These are phyloP conservation scores for Mionectes olivaceus DNA, from an alignment of 2,797 vertebrate species.

Conservation along the genomic window DNA sequence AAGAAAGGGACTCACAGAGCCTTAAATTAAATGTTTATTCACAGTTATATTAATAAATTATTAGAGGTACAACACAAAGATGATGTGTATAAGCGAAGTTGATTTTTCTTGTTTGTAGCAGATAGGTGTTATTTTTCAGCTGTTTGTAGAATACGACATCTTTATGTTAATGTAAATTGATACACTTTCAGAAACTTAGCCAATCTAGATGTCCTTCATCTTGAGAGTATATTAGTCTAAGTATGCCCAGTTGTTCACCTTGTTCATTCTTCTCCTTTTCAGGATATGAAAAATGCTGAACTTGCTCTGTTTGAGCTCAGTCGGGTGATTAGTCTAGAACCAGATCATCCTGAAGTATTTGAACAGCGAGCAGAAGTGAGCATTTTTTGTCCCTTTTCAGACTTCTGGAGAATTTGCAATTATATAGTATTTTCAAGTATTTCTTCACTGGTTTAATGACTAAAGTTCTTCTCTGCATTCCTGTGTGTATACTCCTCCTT, in stretches of 20 bases:
- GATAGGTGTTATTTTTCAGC: fast-evolving
- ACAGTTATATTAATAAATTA: neutral
- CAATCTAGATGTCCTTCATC: neutral
- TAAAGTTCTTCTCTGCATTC: neutral
- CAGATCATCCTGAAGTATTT: constrained; percentile 92
- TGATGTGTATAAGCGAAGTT: neutral
- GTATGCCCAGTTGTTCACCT: neutral
- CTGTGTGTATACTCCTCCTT: neutral
- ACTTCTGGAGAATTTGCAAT: neutral
- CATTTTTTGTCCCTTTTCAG: constrained; percentile 2
- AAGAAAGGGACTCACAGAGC: neutral
- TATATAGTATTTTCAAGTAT: neutral
- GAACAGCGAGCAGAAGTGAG: constrained; percentile 96
- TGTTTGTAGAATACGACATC: neutral
- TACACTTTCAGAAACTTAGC: neutral
- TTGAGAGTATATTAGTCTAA: neutral
- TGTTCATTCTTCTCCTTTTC: constrained; percentile 58
- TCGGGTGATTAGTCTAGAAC: constrained; percentile 91
- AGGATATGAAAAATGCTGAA: constrained; percentile 98
- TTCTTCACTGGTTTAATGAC: neutral
- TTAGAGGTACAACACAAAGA: neutral
- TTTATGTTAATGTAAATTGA: neutral
- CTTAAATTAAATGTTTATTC: neutral
- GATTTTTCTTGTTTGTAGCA: neutral
- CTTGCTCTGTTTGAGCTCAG: constrained; percentile 94